Evolutionary conservation across 2,113 vertebrate species (phyloP).

Genomic region (Trochalopteron elliotii): DNA sequence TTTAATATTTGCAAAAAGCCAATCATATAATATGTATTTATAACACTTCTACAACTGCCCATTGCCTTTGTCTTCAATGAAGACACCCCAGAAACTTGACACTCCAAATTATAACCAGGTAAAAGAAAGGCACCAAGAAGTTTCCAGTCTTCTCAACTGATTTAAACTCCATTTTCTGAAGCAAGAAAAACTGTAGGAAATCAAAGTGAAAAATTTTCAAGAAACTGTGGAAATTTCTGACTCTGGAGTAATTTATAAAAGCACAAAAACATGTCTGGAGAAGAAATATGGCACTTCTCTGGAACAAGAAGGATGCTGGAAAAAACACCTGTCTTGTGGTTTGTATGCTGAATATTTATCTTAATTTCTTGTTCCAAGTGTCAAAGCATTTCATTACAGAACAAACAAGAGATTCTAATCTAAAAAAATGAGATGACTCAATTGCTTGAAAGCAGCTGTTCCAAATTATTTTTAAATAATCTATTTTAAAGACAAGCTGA

Average conservation of each 20-base stretch:
- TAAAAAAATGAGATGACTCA: constrained; percentile 33
- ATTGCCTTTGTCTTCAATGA: too few relatives aligned
- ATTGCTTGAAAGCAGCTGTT: not conserved
- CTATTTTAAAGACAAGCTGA: not conserved
- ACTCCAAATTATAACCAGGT: rapidly evolving
- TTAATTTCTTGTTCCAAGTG: constrained; percentile 45
- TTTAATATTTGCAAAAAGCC: too few relatives aligned
- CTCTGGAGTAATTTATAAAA: not conserved
- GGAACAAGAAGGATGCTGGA: not conserved
- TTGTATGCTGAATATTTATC: constrained; percentile 24
- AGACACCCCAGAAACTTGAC: too few relatives aligned
- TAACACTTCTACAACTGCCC: too few relatives aligned
- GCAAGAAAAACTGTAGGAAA: not conserved
- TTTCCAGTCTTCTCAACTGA: not conserved
- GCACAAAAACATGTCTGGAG: not conserved
- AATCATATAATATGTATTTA: too few relatives aligned
- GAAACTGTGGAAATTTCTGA: not conserved
- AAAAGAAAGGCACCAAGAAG: not conserved
- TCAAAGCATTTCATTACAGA: constrained; percentile 37
- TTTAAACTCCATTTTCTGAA: not conserved
- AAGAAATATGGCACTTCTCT: not conserved
- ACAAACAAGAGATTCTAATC: constrained; percentile 49
- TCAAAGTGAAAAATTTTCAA: not conserved
- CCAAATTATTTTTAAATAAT: constrained; percentile 24
- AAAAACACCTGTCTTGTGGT: constrained; percentile 16